A percentile compares a stretch with the other conserved stretches of the same genome.
Evolutionary conservation across 1,140 invertebrate genomes (phyloP).

Genomic region (Drosophila bocki): DNA sequence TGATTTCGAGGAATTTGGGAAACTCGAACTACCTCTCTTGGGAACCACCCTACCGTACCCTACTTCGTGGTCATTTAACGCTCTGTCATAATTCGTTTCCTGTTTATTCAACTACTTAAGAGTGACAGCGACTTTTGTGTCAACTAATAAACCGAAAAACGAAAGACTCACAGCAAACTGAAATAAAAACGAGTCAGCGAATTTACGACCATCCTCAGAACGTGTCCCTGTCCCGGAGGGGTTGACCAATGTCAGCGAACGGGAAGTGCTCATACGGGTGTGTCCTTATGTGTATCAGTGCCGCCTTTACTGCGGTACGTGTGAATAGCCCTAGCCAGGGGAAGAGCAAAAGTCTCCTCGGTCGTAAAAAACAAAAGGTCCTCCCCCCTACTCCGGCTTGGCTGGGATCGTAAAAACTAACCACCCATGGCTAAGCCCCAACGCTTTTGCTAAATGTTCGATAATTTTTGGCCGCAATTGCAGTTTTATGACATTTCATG

Average conservation of each 20-base stretch:
- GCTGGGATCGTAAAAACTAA: constrained; percentile 63
- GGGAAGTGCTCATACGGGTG: constrained; percentile 33
- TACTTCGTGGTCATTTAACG: constrained; percentile 60
- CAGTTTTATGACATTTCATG: constrained; percentile 79
- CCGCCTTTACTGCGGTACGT: constrained; percentile 69
- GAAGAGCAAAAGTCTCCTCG: constrained; percentile 47
- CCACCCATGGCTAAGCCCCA: constrained; percentile 71
- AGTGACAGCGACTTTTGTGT: constrained; percentile 54
- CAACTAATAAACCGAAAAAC: constrained; percentile 56
- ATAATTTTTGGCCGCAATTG: constrained; percentile 80
- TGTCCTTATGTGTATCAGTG: constrained; percentile 69
- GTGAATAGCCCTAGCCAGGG: constrained; percentile 58
- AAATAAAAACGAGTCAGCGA: constrained; percentile 56
- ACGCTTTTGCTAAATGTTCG: constrained; percentile 79
- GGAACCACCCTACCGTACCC: constrained; percentile 26
- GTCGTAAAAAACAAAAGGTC: constrained; percentile 79
- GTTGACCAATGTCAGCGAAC: constrained; percentile 40
- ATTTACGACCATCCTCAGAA: constrained; percentile 59
- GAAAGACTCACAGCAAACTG: constrained; percentile 39
- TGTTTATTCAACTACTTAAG: constrained; percentile 59
- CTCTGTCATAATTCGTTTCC: constrained; percentile 55
- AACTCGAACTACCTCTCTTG: constrained; percentile 10
- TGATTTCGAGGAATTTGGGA: constrained; percentile 9
- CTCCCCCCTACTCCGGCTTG: constrained; percentile 15
- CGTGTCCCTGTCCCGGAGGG: constrained; percentile 45